Evolutionary conservation across 2,797 vertebrate genomes (phyloP).

Genomic region (Mormyrus proboscirostris): DNA sequence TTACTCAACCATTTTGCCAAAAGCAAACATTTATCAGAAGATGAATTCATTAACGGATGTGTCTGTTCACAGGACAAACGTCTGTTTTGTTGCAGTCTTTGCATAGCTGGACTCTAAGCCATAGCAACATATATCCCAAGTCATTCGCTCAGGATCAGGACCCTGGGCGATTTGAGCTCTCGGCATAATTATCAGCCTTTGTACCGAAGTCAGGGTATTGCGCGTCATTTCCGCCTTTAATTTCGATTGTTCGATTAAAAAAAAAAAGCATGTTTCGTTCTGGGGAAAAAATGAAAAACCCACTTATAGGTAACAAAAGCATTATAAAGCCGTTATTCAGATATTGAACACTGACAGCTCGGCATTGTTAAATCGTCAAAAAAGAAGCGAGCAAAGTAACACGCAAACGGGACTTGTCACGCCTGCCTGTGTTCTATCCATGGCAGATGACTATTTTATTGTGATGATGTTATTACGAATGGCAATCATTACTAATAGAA

Average conservation of each 20-base stretch:
- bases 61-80: not conserved
- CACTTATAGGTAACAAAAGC: slow-evolving; percentile 1
- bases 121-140: not conserved
- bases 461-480: not conserved
- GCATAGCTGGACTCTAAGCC: not conserved
- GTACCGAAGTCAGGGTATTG: not conserved
- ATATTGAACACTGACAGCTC: not conserved
- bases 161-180: not conserved
- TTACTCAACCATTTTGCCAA: not conserved
- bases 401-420: not conserved
- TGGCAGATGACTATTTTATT: not conserved
- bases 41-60: not conserved
- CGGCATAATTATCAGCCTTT: not conserved
- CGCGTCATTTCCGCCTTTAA: not conserved
- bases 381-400: not conserved
- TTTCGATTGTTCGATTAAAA: not conserved
- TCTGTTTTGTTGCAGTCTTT: not conserved
- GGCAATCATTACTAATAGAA: not conserved
- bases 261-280: not conserved
- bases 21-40: not conserved
- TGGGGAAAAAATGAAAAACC: slow-evolving; percentile 6
- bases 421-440: not conserved
- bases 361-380: not conserved
- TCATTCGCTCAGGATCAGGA: not conserved
- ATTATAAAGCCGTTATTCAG: slow-evolving; percentile 7